Conservation (phyloP, 2,888 invertebrate species). For the Oxycera nigricornis region DNA sequence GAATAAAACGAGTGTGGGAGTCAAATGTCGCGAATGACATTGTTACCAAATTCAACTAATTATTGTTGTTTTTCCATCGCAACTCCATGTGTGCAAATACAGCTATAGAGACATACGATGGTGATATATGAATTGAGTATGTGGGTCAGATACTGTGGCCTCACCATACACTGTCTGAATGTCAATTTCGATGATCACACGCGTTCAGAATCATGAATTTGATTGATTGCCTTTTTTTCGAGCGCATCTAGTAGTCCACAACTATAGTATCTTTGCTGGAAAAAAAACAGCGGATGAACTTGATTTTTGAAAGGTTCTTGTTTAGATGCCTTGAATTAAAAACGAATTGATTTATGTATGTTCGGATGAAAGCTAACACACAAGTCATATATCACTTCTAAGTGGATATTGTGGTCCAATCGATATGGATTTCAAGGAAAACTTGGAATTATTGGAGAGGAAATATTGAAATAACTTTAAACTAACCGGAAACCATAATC, state of each 20-base stretch:
- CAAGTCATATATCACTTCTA: neutral
- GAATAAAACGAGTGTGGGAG: conserved; percentile 11
- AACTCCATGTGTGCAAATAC: neutral
- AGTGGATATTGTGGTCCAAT: neutral
- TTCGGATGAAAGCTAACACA: neutral
- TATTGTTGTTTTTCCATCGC: conserved; percentile 11
- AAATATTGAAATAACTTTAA: neutral
- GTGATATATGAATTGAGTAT: neutral
- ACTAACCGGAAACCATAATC: neutral
- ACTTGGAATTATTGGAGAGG: neutral
- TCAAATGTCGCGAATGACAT: conserved; percentile 31
- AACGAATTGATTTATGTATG: neutral
- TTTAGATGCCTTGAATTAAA: neutral
- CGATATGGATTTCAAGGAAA: neutral
- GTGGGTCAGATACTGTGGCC: conserved; percentile 28
- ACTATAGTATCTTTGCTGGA: neutral
- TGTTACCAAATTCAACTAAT: conserved; percentile 27
- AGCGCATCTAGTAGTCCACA: neutral
- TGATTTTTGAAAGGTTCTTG: neutral
- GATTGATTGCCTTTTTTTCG: conserved; percentile 30
- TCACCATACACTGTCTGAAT: conserved; percentile 10
- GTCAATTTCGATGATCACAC: conserved; percentile 22
- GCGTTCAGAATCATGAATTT: conserved; percentile 31
- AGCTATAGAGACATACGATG: conserved; percentile 6
- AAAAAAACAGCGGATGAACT: neutral